Evolutionary conservation across 1,140 invertebrate genomes (phyloP), one percentile per base, ranked within the genome.

Genomic region (Oreohelix idahoensis): DNA sequence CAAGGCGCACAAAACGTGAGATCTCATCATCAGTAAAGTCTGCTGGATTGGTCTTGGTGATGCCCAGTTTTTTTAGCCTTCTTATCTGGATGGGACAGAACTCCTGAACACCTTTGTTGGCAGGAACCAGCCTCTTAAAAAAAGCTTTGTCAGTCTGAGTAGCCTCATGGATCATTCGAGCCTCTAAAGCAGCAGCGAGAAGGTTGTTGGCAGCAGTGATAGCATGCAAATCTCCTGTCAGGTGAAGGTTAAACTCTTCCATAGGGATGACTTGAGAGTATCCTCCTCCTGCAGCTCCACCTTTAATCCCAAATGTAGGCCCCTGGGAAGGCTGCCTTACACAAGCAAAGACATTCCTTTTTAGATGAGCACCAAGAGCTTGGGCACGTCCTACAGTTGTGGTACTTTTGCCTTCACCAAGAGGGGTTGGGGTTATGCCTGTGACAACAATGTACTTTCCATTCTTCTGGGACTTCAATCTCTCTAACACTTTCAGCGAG

Each of bases 171-270:
- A 99, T 99, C 88, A 98, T 97, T 89, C 98, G 94, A 1, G 98
- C 96, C 92, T 99, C 98, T 84, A 95, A 93, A 79, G 94, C 94
- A 35, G 95, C 98, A 32, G 98, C 98, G 0, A 99, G 92, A 11
- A 99, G 93, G 93, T 99, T 99, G 93, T 99, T 99, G 13, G 99
- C 98, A 8, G 98, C 98, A 0, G 97, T 96, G 8, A 99, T 96
- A 0, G 98, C 98, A 92, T 99, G 99, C 86, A 99, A 99, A 91
- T 99, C 99, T 29, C 98, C 99, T 13, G 98, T 99, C 73, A 99
- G 93, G 93, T 99, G 99, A 17, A 99, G 94, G 93, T 99, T 99
- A 92, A 99, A 99, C 89, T 99, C 99, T 93, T 99, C 98, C 99
- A 99, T 99, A 0, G 99, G 98, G 88, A 99, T 99, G 0, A 99